Evolutionary conservation across 2,113 vertebrate genomes (phyloP).

Genomic region (Mugil cephalus): DNA sequence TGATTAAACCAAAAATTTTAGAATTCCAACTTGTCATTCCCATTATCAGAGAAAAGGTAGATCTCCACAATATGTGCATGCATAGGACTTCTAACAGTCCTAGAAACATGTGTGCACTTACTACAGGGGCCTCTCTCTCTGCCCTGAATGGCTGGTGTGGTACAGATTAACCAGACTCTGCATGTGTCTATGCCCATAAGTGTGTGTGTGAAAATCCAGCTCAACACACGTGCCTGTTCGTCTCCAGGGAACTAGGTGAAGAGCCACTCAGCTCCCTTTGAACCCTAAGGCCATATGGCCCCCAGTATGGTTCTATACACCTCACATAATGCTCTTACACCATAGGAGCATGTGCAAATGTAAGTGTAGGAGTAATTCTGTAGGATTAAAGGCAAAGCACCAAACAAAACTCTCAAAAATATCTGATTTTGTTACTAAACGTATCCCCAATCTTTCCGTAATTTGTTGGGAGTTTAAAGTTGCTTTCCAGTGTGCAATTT

Average conservation of each 20-base stretch:
- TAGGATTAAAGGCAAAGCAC: background rate
- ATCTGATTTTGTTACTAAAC: background rate
- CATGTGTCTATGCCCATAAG: slow-evolving; percentile 49
- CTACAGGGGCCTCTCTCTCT: slow-evolving; percentile 68
- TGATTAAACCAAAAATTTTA: slow-evolving; percentile 54
- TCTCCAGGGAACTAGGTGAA: slow-evolving; percentile 79
- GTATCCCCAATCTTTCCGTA: no score
- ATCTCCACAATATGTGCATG: slow-evolving; percentile 50
- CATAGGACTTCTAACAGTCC: slow-evolving; percentile 56
- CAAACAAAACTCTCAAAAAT: background rate
- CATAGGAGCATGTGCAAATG: background rate
- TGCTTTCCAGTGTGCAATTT: no score
- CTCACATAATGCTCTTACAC: slow-evolving; percentile 57
- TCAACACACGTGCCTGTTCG: slow-evolving; percentile 68
- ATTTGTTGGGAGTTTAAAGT: no score
- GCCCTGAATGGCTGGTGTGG: slow-evolving; percentile 71
- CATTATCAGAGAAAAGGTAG: slow-evolving; percentile 43
- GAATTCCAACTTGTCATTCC: slow-evolving; percentile 54
- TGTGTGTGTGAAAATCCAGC: slow-evolving; percentile 66
- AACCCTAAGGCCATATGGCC: slow-evolving; percentile 76
- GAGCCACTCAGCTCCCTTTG: slow-evolving; percentile 78
- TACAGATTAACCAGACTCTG: slow-evolving; percentile 79
- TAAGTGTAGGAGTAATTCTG: background rate
- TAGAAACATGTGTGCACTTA: slow-evolving; percentile 74
- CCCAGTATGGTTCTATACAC: slow-evolving; percentile 55